These are phyloP conservation scores for Noctua janthe DNA, from an alignment of 2,888 invertebrate genomes.

Conservation along the genomic window DNA sequence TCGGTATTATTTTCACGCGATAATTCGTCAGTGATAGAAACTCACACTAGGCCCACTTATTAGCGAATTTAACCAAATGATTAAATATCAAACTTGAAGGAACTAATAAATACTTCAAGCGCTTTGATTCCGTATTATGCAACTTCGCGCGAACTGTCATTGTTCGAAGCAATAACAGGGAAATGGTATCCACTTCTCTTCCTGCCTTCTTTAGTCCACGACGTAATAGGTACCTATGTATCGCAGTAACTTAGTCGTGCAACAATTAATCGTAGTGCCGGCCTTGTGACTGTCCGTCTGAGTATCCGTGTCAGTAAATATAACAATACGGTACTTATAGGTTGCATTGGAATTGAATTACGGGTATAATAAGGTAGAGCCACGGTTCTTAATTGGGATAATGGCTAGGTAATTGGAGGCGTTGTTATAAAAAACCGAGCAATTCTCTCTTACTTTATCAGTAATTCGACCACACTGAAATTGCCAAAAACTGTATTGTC, in stretches of 20 bases:
- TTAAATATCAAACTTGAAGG: constrained; percentile 1
- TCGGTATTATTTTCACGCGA: not conserved
- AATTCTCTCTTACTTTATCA: constrained; percentile 1
- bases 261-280: constrained; percentile 40
- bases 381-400: not conserved
- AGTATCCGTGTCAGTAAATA: constrained; percentile 67
- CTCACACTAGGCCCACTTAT: not conserved
- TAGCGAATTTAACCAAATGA: constrained; percentile 10
- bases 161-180: constrained; percentile 42
- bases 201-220: constrained; percentile 50
- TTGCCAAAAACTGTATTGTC: not conserved
- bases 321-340: constrained; percentile 4
- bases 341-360: constrained; percentile 24
- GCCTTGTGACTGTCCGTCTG: constrained; percentile 72
- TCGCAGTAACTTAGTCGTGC: constrained; percentile 35
- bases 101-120: constrained; percentile 47
- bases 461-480: not conserved
- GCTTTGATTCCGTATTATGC: constrained; percentile 38
- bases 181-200: constrained; percentile 49
- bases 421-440: not conserved
- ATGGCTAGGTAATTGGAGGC: not conserved
- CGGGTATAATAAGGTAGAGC: not conserved
- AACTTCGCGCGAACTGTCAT: constrained; percentile 37
- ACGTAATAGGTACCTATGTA: constrained; percentile 23
- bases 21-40: too few relatives aligned